These are phyloP conservation scores for Orestias chungarensis DNA, from an alignment of 2,797 vertebrate species.

Conservation along the genomic window DNA sequence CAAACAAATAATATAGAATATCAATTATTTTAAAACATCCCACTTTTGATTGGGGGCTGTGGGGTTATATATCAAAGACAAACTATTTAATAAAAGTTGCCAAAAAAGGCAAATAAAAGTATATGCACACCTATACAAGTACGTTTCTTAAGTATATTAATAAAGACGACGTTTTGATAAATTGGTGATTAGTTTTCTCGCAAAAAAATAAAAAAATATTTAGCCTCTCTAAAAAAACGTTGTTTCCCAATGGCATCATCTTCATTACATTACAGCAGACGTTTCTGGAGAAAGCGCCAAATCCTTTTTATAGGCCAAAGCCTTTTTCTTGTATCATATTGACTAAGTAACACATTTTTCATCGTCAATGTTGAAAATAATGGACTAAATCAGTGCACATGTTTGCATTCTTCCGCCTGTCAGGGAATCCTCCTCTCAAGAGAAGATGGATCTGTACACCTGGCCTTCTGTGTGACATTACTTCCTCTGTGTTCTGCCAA, in stretches of 20 bases:
- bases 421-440: background rate
- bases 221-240: background rate
- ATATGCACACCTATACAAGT: too few species aligned
- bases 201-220: background rate
- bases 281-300: background rate
- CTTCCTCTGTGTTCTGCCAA: background rate
- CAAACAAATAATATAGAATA: too few species aligned
- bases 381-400: background rate
- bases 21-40: background rate
- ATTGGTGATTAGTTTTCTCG: background rate
- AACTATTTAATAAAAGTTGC: background rate
- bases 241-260: background rate
- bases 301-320: background rate
- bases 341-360: slow-evolving; percentile 2
- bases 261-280: background rate
- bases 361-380: background rate
- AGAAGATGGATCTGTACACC: slow-evolving; percentile 2
- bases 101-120: too few species aligned
- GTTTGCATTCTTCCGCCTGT: slow-evolving; percentile 6
- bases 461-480: slow-evolving; percentile 10
- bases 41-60: background rate
- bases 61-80: background rate
- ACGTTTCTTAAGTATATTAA: background rate
- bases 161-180: background rate
- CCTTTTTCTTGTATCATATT: background rate